A percentile compares a stretch with the other conserved stretches of the same genome.
phyloP scores from a whole-genome alignment of 2,113 vertebrate genomes.

The Tringa solitaria region DNA sequence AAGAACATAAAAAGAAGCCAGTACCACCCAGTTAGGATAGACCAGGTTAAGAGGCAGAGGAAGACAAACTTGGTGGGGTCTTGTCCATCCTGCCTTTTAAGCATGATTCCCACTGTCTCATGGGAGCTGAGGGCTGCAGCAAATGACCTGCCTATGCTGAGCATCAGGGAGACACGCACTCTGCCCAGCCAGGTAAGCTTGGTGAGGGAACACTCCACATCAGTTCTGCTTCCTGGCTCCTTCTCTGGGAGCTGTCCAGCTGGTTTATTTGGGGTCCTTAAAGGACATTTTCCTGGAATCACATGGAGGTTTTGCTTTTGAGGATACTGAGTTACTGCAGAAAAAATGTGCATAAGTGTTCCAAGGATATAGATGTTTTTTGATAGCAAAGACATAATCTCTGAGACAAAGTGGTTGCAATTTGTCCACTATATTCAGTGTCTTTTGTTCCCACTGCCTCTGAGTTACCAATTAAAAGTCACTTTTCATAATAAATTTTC shows the following conservation, averaged over 20 bases:
- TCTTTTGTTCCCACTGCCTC: background rate
- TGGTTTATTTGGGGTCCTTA: background rate
- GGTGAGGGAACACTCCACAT: background rate
- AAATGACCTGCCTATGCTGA: background rate
- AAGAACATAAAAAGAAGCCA: background rate
- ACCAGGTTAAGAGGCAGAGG: background rate
- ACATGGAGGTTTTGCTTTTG: background rate
- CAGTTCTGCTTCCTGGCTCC: background rate
- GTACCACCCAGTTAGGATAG: background rate
- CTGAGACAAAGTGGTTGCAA: background rate
- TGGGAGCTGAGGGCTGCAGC: background rate
- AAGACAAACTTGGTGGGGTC: background rate
- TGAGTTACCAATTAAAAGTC: background rate
- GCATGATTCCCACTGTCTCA: background rate
- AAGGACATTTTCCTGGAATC: background rate
- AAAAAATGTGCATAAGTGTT: background rate
- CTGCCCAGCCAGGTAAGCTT: background rate
- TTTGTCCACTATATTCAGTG: background rate
- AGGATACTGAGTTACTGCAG: background rate
- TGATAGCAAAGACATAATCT: background rate
- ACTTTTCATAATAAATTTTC: background rate
- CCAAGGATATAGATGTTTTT: background rate
- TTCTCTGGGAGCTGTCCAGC: background rate
- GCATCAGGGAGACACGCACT: rapidly evolving
- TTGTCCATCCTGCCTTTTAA: background rate